Conservation (phyloP, 92 coral and sea anemone genomes). For the Desmophyllum pertusum region DNA sequence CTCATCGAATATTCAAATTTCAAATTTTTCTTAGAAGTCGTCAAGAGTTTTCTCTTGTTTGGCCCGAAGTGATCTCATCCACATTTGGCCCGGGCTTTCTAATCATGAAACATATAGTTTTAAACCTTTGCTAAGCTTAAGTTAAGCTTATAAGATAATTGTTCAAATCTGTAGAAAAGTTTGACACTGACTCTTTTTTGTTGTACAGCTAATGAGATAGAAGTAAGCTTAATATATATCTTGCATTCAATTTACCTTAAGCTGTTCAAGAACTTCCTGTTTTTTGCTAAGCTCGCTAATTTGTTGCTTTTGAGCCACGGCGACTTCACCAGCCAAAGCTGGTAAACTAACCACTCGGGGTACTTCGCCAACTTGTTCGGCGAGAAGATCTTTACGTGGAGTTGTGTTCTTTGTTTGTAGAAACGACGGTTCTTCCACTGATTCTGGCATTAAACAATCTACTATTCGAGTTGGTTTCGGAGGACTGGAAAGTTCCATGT, state of each 20-base stretch:
- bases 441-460: slow-evolving; percentile 31
- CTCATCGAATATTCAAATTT: too few relatives aligned
- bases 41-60: too few relatives aligned
- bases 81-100: too few relatives aligned
- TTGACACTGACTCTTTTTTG: too few relatives aligned
- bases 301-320: slow-evolving; percentile 84
- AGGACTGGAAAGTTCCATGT: slow-evolving; percentile 55
- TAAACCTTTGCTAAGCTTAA: too few relatives aligned
- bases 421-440: neutral
- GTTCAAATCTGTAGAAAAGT: too few relatives aligned
- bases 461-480: slow-evolving; percentile 69
- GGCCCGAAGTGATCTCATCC: too few relatives aligned
- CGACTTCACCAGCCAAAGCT: slow-evolving; percentile 90
- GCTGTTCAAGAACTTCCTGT: slow-evolving; percentile 52
- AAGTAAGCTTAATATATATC: too few relatives aligned
- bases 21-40: too few relatives aligned
- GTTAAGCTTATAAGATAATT: too few relatives aligned
- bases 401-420: neutral
- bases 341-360: slow-evolving; percentile 41
- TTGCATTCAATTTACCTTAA: slow-evolving; percentile 67
- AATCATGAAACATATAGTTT: too few relatives aligned
- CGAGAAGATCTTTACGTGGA: neutral
- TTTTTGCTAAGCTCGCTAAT: slow-evolving; percentile 61
- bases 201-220: too few relatives aligned
- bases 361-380: slow-evolving; percentile 15